Evolutionary conservation across 2,113 vertebrate genomes (phyloP).

Genomic region (Spea multiplicata): DNA sequence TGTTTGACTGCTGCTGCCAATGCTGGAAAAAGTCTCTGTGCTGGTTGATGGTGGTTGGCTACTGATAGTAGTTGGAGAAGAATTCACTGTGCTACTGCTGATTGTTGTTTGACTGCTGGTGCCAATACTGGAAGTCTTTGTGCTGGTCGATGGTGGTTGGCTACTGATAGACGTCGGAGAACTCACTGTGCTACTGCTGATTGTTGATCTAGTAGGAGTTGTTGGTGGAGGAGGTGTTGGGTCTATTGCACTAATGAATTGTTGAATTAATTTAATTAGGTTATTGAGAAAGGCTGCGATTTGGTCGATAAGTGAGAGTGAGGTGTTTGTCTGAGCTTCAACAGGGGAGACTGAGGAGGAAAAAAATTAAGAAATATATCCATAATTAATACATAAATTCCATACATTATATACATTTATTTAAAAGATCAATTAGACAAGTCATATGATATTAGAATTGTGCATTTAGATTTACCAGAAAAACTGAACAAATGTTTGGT

Average conservation of each 20-base stretch:
- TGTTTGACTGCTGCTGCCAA: background rate
- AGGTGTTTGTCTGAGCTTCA: conserved; percentile 1
- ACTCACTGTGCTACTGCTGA: background rate
- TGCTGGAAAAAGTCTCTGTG: background rate
- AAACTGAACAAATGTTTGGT: no score
- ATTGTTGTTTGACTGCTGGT: background rate
- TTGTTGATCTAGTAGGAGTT: no score
- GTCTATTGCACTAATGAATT: background rate
- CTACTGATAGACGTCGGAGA: background rate
- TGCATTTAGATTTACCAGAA: no score
- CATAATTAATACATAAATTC: no score
- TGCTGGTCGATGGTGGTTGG: background rate
- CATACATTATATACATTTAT: no score
- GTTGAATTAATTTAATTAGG: background rate
- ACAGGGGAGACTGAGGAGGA: conserved; percentile 8
- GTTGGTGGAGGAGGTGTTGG: background rate
- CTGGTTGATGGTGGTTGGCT: background rate
- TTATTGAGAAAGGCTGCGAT: background rate
- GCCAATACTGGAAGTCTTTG: background rate
- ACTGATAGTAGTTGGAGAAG: background rate
- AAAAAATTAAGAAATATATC: background rate
- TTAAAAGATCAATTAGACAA: no score
- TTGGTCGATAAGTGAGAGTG: background rate
- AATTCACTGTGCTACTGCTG: background rate
- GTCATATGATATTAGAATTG: no score